A percentile compares a stretch with the other conserved stretches of the same genome.
Conservation (phyloP, 2,888 invertebrate species). For the Exephanes ischioxanthus region DNA sequence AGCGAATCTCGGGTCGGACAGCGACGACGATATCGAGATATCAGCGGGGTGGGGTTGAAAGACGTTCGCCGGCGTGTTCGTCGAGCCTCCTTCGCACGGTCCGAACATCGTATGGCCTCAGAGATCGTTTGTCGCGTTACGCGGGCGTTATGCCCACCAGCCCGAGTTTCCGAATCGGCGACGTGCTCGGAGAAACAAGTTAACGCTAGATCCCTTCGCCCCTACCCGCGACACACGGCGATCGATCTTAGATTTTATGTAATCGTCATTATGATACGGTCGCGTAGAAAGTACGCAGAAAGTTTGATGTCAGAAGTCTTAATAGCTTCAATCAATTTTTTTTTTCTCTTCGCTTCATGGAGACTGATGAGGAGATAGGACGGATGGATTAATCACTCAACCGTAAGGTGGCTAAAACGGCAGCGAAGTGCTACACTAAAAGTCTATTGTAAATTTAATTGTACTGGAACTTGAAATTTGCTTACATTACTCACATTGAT, state of each 20-base stretch:
- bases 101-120: conserved; percentile 70
- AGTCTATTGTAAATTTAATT: no score
- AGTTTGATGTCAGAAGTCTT: conserved; percentile 17
- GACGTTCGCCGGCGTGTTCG: conserved; percentile 8
- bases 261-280: conserved; percentile 37
- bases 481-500: no score
- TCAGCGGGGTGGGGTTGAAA: conserved; percentile 55
- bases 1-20: conserved; percentile 19
- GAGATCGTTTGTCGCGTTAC: conserved; percentile 77
- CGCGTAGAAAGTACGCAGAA: conserved; percentile 50
- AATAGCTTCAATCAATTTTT: conserved; percentile 4
- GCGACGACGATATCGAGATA: conserved; percentile 56
- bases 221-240: conserved; percentile 21
- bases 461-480: no score
- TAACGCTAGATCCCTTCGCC: conserved; percentile 26
- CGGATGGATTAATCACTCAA: neutral
- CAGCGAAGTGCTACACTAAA: no score
- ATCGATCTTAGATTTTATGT: conserved; percentile 57
- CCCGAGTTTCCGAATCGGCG: neutral
- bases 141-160: conserved; percentile 64
- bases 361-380: neutral
- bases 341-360: neutral
- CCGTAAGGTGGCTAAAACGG: no score
- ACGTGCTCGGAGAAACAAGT: conserved; percentile 24
- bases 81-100: conserved; percentile 20